A percentile compares a stretch with the other conserved stretches of the same genome.
Conservation (phyloP, 2,113 vertebrate genomes). For the Gorsachius goisagi region DNA sequence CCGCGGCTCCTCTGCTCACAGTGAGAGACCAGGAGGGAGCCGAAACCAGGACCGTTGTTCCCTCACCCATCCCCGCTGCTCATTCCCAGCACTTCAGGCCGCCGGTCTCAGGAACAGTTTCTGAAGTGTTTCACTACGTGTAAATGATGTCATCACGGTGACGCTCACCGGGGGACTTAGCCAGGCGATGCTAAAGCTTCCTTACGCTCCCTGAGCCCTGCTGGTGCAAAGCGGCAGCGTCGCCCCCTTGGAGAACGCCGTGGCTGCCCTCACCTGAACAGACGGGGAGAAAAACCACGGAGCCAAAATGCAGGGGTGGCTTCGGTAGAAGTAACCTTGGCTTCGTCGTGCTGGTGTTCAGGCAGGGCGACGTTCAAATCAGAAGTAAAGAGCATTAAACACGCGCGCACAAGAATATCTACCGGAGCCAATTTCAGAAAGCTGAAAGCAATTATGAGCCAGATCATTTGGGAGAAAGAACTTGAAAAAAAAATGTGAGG, state of each 20-base stretch:
- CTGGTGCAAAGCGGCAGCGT: background rate
- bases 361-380: background rate
- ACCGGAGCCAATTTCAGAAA: background rate
- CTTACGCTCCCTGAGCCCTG: background rate
- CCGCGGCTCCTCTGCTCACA: background rate
- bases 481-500: background rate
- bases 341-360: background rate
- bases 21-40: background rate
- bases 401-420: background rate
- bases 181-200: background rate
- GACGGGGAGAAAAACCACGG: background rate
- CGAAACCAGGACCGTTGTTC: accelerated
- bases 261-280: background rate
- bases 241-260: accelerated
- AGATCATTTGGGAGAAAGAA: slow-evolving; percentile 42
- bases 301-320: background rate
- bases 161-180: background rate
- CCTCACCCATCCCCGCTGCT: accelerated
- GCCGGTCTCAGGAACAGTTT: background rate
- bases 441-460: slow-evolving; percentile 40
- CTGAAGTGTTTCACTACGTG: background rate
- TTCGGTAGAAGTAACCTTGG: background rate
- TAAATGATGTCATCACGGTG: background rate
- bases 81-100: background rate
- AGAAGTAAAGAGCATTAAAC: background rate